Conservation (phyloP, 2,797 vertebrate genomes). For the Chanos chanos region DNA sequence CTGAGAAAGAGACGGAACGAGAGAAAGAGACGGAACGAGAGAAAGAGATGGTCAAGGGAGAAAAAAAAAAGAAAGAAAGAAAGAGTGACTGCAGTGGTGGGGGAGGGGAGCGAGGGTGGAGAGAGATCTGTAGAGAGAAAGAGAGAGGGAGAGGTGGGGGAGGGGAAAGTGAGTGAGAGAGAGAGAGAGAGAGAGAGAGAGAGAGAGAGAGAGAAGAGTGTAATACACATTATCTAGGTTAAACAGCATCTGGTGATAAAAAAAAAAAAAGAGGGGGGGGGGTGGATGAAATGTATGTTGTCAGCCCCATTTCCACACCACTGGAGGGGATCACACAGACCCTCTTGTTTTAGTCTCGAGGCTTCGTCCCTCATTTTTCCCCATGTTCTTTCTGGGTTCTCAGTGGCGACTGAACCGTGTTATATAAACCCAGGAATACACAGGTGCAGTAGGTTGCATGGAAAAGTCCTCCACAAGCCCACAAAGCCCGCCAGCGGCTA, state of each 20-base stretch:
- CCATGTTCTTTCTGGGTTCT: not conserved
- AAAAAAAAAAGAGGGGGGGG: not conserved
- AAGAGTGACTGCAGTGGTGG: constrained; percentile 10
- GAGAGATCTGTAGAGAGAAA: too few relatives aligned
- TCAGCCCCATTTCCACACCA: not conserved
- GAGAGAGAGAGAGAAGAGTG: constrained; percentile 5
- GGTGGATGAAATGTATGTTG: too few relatives aligned
- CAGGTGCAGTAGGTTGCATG: constrained; percentile 9
- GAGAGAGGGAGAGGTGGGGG: constrained; percentile 5
- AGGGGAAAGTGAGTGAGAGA: not conserved
- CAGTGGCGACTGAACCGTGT: not conserved
- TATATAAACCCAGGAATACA: constrained; percentile 13
- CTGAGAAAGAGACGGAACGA: constrained; percentile 15
- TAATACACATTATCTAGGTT: not conserved
- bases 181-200: constrained; percentile 16
- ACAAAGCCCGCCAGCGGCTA: constrained; percentile 23
- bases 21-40: constrained; percentile 16
- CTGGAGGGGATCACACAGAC: not conserved
- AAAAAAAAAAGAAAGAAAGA: not conserved
- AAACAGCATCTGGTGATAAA: constrained; percentile 14
- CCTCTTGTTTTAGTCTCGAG: too few relatives aligned
- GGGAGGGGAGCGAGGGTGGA: constrained; percentile 1
- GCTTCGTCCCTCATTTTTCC: too few relatives aligned
- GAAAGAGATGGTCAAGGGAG: constrained; percentile 29
- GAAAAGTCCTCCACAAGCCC: constrained; percentile 6